phyloP scores from a whole-genome alignment of 2,113 vertebrate genomes.

The Ivindomyrus marchei region DNA sequence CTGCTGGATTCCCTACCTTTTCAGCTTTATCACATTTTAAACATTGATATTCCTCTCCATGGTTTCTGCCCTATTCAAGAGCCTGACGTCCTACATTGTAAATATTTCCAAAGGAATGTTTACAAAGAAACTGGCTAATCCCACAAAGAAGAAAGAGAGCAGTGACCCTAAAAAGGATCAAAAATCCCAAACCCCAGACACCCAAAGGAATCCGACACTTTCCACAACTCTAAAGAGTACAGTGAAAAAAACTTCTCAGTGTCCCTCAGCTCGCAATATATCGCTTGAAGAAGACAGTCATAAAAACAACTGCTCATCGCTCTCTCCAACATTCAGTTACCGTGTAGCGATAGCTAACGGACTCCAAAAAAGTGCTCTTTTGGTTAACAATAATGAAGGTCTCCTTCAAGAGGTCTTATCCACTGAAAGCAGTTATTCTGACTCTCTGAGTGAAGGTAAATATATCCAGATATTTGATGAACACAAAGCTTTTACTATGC shows the following conservation, averaged over 20 bases:
- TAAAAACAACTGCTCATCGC: slow-evolving; percentile 80
- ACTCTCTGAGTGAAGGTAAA: slow-evolving; percentile 77
- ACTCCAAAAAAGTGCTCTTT: slow-evolving; percentile 68
- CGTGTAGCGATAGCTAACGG: slow-evolving; percentile 94
- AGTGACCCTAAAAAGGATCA: slow-evolving; percentile 75
- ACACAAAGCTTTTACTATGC: slow-evolving; percentile 77
- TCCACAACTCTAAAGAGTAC: slow-evolving; percentile 87
- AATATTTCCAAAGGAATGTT: slow-evolving; percentile 99
- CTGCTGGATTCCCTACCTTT: slow-evolving; percentile 39
- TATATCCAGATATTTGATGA: slow-evolving; percentile 63
- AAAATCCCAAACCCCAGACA: slow-evolving; percentile 60
- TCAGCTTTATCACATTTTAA: slow-evolving; percentile 47
- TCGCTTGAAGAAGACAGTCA: slow-evolving; percentile 75
- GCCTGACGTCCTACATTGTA: slow-evolving; percentile 77
- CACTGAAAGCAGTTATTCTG: slow-evolving; percentile 77
- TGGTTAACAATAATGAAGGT: slow-evolving; percentile 71
- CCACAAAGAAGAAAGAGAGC: slow-evolving; percentile 86
- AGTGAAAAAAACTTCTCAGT: slow-evolving; percentile 86
- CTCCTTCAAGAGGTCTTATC: slow-evolving; percentile 76
- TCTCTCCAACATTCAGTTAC: slow-evolving; percentile 96
- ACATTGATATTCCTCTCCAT: slow-evolving; percentile 71
- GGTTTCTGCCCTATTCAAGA: slow-evolving; percentile 87
- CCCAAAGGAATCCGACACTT: slow-evolving; percentile 72
- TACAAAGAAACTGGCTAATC: slow-evolving; percentile 95
- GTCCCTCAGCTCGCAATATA: slow-evolving; percentile 79